These are phyloP conservation scores for Apostichopus californicus DNA, from an alignment of 35 echinoderm and acorn worm genomes.

Conservation along the genomic window DNA sequence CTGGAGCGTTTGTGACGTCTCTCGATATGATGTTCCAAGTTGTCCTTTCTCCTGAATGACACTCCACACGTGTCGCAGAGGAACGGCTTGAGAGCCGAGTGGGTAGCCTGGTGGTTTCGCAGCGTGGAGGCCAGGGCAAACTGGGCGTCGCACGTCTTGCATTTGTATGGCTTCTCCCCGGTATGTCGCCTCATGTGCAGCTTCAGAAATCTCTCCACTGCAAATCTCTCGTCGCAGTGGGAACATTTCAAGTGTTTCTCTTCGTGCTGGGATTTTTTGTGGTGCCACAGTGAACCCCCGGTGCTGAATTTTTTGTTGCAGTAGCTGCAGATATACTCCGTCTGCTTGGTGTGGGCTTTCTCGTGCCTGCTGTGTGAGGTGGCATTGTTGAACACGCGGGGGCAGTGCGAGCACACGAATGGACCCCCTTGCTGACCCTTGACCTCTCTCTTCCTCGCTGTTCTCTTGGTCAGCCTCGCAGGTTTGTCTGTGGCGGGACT, in stretches of 20 bases:
- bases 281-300: conserved; percentile 59
- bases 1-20: conserved; percentile 61
- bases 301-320: conserved; percentile 64
- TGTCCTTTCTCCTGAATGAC: conserved; percentile 72
- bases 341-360: conserved; percentile 7
- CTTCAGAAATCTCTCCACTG: conserved; percentile 52
- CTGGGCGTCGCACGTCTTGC: conserved; percentile 62
- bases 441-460: not conserved
- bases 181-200: conserved; percentile 68
- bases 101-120: conserved; percentile 68
- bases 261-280: conserved; percentile 61
- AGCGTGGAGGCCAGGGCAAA: conserved; percentile 65
- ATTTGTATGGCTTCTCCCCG: conserved; percentile 75
- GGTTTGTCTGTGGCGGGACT: not conserved
- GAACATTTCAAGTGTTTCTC: conserved; percentile 68
- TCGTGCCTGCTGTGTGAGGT: conserved; percentile 32
- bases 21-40: conserved; percentile 61
- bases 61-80: conserved; percentile 84
- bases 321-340: conserved; percentile 10
- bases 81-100: conserved; percentile 56
- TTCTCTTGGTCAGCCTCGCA: not conserved
- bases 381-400: conserved; percentile 33
- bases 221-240: conserved; percentile 69
- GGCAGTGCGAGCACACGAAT: conserved; percentile 33
- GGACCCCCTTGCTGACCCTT: not conserved